Conservation (phyloP, 2,113 vertebrate species). For the Mormyrus lacerda region DNA sequence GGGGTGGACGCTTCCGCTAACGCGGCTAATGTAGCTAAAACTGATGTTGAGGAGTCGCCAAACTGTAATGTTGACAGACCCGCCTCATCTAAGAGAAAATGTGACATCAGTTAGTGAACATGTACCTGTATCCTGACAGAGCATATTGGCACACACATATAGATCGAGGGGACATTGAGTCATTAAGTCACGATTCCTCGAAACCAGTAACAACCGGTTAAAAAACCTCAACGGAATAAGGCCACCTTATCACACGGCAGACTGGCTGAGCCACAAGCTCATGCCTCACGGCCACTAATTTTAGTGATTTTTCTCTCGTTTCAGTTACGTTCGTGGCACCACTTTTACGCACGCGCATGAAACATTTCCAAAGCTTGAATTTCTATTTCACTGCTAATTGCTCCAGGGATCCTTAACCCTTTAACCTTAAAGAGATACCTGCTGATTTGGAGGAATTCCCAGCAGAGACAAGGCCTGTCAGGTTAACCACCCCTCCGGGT, state of each 20-base stretch:
- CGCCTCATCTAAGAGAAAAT: slow-evolving; percentile 60
- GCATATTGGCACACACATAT: not conserved
- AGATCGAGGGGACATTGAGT: not conserved
- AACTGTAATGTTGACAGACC: slow-evolving; percentile 76
- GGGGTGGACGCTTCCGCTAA: slow-evolving; percentile 80
- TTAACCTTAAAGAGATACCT: slow-evolving; percentile 43
- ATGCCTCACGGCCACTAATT: not conserved
- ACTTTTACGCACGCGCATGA: not conserved
- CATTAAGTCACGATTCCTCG: not conserved
- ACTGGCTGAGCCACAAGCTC: not conserved
- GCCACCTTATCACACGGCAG: not conserved
- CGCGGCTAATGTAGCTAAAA: slow-evolving; percentile 76
- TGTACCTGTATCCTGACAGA: not conserved
- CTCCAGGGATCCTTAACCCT: not conserved
- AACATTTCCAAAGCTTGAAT: not conserved
- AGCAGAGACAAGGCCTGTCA: slow-evolving; percentile 72
- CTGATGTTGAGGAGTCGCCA: slow-evolving; percentile 76
- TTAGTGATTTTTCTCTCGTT: not conserved
- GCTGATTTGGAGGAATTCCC: slow-evolving; percentile 48
- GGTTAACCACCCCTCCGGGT: slow-evolving; percentile 77
- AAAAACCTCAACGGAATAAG: not conserved
- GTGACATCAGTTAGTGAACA: slow-evolving; percentile 29
- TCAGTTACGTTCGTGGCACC: not conserved
- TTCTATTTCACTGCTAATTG: not conserved
- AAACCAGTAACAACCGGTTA: not conserved